Percentiles rank a stretch among this genome's conserved stretches.
Evolutionary conservation across 2,888 invertebrate genomes (phyloP).

Genomic region (Scaptodrosophila latifasciaeformis): DNA sequence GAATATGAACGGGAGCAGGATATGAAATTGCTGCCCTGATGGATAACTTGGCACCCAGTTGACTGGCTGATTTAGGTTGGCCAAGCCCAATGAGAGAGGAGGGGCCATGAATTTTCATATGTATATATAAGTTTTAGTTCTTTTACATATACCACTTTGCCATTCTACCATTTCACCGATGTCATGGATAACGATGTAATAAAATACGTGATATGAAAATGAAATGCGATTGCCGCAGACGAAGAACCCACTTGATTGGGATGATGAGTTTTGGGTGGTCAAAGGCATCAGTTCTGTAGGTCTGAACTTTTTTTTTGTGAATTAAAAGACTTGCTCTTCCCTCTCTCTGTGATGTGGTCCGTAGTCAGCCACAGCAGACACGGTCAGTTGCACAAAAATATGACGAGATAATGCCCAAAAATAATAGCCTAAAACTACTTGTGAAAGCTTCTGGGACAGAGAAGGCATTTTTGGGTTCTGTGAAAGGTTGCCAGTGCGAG

Average conservation of each 20-base stretch:
- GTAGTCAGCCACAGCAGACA: conserved; percentile 1
- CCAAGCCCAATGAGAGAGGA: no score
- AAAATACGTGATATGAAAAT: conserved; percentile 66
- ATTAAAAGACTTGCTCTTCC: conserved; percentile 37
- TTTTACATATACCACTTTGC: conserved; percentile 30
- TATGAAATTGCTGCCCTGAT: conserved; percentile 6
- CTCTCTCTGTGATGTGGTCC: background rate
- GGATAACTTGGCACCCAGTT: conserved; percentile 39
- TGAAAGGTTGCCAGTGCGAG: no score
- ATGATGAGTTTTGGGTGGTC: no score
- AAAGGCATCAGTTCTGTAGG: no score
- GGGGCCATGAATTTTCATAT: conserved; percentile 8
- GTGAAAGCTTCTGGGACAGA: no score
- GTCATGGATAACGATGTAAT: conserved; percentile 67
- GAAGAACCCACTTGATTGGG: no score
- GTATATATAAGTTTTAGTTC: background rate
- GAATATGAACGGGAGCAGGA: conserved; percentile 38
- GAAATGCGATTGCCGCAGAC: conserved; percentile 18
- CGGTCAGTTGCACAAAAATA: conserved; percentile 35
- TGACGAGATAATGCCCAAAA: conserved; percentile 50
- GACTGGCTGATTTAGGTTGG: conserved; percentile 6
- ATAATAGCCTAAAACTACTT: conserved; percentile 36
- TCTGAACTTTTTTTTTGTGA: conserved; percentile 32
- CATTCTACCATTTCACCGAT: conserved; percentile 26
- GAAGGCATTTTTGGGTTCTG: no score